Base-by-base conservation (phyloP, 2,888 invertebrate genomes). In the Heteromyza rotundicornis region DNA sequence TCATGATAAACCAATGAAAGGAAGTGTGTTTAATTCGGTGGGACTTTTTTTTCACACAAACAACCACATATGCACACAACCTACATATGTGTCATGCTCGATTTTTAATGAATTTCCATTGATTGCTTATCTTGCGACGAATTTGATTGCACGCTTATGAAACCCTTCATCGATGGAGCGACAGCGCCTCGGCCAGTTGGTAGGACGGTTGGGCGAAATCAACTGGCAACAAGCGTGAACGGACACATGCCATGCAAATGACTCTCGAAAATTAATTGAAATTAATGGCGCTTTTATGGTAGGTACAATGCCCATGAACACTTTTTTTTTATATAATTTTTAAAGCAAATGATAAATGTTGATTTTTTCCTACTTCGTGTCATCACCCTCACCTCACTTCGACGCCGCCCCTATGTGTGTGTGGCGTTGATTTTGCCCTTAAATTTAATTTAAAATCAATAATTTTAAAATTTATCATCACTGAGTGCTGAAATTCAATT, bases 221-320 rank as follows among this genome's bases (percentile, higher is more conserved):
- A n/a, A n/a, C n/a, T n/a, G n/a, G n/a, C n/a, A n/a, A n/a, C n/a
- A n/a, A n/a, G n/a, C n/a, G n/a, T n/a, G n/a, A n/a, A n/a, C n/a
- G 14, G 2, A 40, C 40, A 40, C 40, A 14, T 40, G 40, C 3
- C 40, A 40, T n/a, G 40, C 3, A 2, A n/a, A n/a, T n/a, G n/a
- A n/a, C n/a, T n/a, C n/a, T n/a, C n/a, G n/a, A n/a, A 40, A 40
- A 40, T 40, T 40, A 40, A 40, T 40, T 40, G 40, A n/a, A n/a
- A 40, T 40, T 40, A 40, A 40, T 40, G 40, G 40, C 40, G 40
- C 14, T 40, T 40, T 40, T 40, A n/a, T 40, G 14, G n/a, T n/a
- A n/a, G n/a, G n/a, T n/a, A n/a, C n/a, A n/a, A n/a, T n/a, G n/a
- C n/a, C n/a, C n/a, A n/a, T n/a, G n/a, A n/a, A n/a, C n/a, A n/a